phyloP scores from a whole-genome alignment of 2,113 vertebrate species.

The Odobenus rosmarus region DNA sequence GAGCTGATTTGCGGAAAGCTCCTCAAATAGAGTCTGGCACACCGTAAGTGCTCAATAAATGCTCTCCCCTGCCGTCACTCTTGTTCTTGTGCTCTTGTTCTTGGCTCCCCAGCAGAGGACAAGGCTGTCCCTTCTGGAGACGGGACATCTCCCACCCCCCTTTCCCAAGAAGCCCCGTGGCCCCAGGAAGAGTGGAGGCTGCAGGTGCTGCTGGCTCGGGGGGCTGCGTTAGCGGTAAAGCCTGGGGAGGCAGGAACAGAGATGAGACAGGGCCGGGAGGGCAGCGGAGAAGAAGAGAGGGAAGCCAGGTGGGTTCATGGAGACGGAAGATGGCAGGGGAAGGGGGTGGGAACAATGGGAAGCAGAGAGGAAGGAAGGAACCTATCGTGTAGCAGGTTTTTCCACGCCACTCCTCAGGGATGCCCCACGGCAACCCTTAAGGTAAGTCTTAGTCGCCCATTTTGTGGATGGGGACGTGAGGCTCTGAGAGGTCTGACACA shows the following conservation, averaged over 20 bases:
- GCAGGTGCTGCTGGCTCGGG: rapidly evolving
- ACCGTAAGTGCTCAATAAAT: rapidly evolving
- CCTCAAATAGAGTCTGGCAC: too few species aligned
- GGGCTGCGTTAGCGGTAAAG: rapidly evolving
- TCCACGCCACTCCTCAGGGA: not conserved
- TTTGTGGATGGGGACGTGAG: not conserved
- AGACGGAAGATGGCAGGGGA: not conserved
- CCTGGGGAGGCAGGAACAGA: not conserved
- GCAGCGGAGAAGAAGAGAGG: too few species aligned
- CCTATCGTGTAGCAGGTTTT: not conserved
- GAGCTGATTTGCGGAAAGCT: not conserved
- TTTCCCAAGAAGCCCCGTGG: not conserved
- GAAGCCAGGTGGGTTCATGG: too few species aligned
- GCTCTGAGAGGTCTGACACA: not conserved
- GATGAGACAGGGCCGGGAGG: not conserved
- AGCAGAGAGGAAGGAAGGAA: not conserved
- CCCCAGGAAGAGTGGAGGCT: not conserved
- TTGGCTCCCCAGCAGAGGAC: not conserved
- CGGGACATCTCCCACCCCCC: too few species aligned
- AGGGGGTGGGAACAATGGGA: rapidly evolving
- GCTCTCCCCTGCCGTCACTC: rapidly evolving
- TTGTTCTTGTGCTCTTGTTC: too few species aligned
- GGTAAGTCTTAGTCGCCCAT: not conserved
- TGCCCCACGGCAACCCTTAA: not conserved
- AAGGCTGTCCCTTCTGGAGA: not conserved